Base-by-base conservation (phyloP, 2,888 invertebrate species). In the Frankliniella fusca region DNA sequence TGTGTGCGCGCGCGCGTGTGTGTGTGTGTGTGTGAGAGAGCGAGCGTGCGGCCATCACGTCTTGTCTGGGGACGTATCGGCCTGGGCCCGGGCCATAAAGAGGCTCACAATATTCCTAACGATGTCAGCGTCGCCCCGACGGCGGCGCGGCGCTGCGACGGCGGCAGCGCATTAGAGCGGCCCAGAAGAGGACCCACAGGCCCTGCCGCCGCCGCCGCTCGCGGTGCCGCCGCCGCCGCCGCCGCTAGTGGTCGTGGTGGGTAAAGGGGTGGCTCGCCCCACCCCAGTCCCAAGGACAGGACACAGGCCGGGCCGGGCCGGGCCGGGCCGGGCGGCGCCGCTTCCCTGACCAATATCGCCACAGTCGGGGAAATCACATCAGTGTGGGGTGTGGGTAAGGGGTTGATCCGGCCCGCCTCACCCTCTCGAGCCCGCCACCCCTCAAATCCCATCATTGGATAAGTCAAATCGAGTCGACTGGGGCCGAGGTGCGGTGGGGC, bases 1-100 rank as follows among this genome's bases (percentile, higher is more conserved):
- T 65, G 65, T 65, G 65, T 65, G 65, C 23, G 65, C 23, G 65
- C 23, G 65, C 23, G 65, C 23, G 65, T n/a, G 65, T 65, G 65
- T 65, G 65, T 65, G 65, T 65, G 65, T n/a, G 65, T 65, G 65
- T 65, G 65, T 7, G 20, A 65, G n/a, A n/a, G n/a, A 65, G 65
- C 9, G 54, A 7, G 54, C 12, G 54, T 15, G 54, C 54, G 15
- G 54, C 15, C 54, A 54, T 54, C 54, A 38, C 54, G 12, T 54
- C 12, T 54, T 12, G 54, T 18, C 54, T 12, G 54, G 54, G 15
- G 15, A 18, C 18, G 54, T 54, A 54, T 54, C 54, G 54, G 54
- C 15, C 54, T 54, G 3, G 54, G 54, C 54, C 54, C 12, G 12
- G 15, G 18, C 18, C 54, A 18, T 54, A 54, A 54, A 12, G 54